Evolutionary conservation across 2,113 vertebrate genomes (phyloP), one percentile per base, ranked within the genome.

Genomic region (Myotis brandtii): DNA sequence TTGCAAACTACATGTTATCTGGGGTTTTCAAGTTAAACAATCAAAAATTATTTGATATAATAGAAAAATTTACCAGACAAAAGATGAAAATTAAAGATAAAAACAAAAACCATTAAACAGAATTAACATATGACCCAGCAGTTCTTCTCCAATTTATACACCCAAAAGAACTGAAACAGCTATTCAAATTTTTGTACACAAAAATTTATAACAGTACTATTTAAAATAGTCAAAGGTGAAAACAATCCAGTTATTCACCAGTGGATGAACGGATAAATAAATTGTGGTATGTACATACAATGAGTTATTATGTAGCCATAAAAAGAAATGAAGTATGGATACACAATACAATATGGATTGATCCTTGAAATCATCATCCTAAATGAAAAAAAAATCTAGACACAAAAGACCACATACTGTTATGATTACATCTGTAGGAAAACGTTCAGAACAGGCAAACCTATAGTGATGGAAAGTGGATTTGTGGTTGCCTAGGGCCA

Each of bases 41-140:
- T 64, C 21, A 86, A 85, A 83, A 77, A 89, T 66, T 46, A 79
- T 73, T 70, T 80, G 27, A 8, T 50, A 34, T 85, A 93, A 70
- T 3, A 81, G 20, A 90, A 91, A 95, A 84, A 66, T 13, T 64
- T 83, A 86, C 0, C 52, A 90, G 17, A 89, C 59, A 86, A 91
- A 95, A 93, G 37, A 66, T 66, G 20, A 91, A 83, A 67, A 93
- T 91, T 69, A 48, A 93, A 79, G 50, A 67, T 40, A 59, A 52
- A 62, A 43, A 82, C 17, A 59, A 48, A 77, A 77, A 69, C 62
- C 17, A 73, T 40, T 59, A 37, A 76, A 82, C 32, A 52, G 30
- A 79, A 80, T 83, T 83, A 62, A n/a, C 56, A 77, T 30, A 70
- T 46, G n/a, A 76, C 32, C 43, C 25, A 40, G 23, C 32, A 70